Base-by-base conservation (phyloP, 2,888 invertebrate genomes). In the Caenorhabditis sp. region DNA sequence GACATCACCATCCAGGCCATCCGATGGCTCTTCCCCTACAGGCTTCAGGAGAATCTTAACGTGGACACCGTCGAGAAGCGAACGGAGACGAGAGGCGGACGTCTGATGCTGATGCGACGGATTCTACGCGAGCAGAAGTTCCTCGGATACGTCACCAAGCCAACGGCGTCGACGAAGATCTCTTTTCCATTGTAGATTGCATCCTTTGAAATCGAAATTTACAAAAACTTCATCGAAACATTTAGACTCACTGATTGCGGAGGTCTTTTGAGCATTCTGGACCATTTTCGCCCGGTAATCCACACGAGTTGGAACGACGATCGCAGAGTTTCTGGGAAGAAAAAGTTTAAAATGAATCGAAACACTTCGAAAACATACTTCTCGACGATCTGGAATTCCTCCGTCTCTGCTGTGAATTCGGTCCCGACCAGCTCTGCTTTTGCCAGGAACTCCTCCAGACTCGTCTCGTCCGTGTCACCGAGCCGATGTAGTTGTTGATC, bases 401-500 rank as follows among this genome's bases (percentile, higher is more conserved):
- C 84, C 72, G 89, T 88, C 91, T 94, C 94, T 89, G 94, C 93
- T 16, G 93, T 95, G 92, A 98, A 99, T 92, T 98, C 97, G 0
- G 96, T 96, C 49, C 96, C 96, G 0, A 98, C 97, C 79, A 99
- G 93, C 93, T 97, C 96, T 0, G 98, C 98, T 0, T 96, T 98
- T 0, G 96, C 95, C 4, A 99, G 94, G 92, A 99, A 98, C 91
- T 98, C 98, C 93, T 98, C 96, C 82, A 98, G 80, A 66, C 87
- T 88, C 6, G 89, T 89, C 69, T 92, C 91, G 49, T 92, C 90
- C n/a, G n/a, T 2, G 90, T 91, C 16, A 90, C 86, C 0, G 91
- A 91, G 47, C 89, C 90, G 49, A 91, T 82, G 69, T 86, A 86
- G 61, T 89, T 87, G 61, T 85, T 80, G 16, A 81, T 51, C 31